Evolutionary conservation across 2,888 invertebrate genomes (phyloP), one percentile per base, ranked within the genome.

Genomic region (Copidosoma aretas): DNA sequence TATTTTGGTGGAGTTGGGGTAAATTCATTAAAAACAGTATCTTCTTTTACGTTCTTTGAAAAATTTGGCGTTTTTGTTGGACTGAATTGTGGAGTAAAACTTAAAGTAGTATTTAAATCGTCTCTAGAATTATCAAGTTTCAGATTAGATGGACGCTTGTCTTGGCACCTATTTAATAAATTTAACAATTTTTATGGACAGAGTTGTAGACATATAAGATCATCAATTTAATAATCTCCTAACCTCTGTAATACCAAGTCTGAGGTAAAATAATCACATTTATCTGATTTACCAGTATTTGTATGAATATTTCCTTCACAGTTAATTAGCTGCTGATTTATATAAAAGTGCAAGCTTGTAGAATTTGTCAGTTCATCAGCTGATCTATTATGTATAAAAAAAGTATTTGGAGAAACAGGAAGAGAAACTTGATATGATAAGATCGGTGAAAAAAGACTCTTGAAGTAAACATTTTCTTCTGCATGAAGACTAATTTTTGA

Each of bases 1-100:
- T 76, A 80, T 62, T 74, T 76, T 24, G 80, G 77, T 10, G 81
- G 81, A 5, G 80, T 79, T 5, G 81, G 81, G 14, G 81, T 82
- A 61, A 75, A 75, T 58, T 80, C 78, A 32, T 79, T 79, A 70
- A 76, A 79, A 1, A 75, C 63, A 43, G 77, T 77, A 66, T 81
- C 76, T 68, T 80, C 79, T 32, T 79, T 78, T 53, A 79, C 72
- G 51, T 78, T 75, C 10, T 73, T 17, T 19, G 78, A 77, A 10
- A 79, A 73, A 68, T 78, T 73, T 17, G 81, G 80, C 17, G 81
- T 77, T 63, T 75, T 74, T 17, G 75, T 67, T 39, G 82, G 77
- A 73, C 76, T 78, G 67, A 78, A 82, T 68, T 81, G 76, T n/a
- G 79, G 78, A 39, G 72, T 72, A 51, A 77, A 80, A 46, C 73